phyloP scores from a whole-genome alignment of 1,140 invertebrate genomes.

The Araneus ventricosus region DNA sequence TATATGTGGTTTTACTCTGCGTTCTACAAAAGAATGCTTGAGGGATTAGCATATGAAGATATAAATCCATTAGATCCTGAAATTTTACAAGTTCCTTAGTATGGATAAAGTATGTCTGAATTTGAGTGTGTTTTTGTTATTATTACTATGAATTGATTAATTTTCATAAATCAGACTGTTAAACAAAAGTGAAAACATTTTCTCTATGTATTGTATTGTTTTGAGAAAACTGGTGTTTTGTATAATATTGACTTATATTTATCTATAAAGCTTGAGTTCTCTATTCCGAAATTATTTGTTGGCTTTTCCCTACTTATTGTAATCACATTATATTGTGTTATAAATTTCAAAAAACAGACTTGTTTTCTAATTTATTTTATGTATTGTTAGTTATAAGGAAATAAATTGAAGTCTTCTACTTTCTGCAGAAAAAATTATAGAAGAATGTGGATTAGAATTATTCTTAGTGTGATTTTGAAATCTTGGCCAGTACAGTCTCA shows the following conservation, averaged over 20 bases:
- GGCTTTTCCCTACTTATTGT: neutral
- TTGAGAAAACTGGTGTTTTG: too few relatives aligned
- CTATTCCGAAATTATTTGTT: too few relatives aligned
- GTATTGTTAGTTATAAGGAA: too few relatives aligned
- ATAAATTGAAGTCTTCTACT: neutral
- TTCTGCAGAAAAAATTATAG: conserved; percentile 94
- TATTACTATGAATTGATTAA: too few relatives aligned
- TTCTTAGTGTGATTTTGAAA: conserved; percentile 98
- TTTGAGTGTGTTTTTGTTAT: conserved; percentile 48
- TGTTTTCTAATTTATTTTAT: too few relatives aligned
- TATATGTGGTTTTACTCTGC: conserved; percentile 99
- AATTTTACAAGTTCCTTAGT: conserved; percentile 99
- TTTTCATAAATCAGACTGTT: too few relatives aligned
- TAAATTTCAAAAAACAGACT: too few relatives aligned
- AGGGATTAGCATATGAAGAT: conserved; percentile 98
- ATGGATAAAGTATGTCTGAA: conserved; percentile 82
- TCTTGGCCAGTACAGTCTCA: conserved; percentile 92
- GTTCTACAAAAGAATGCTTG: conserved; percentile 99
- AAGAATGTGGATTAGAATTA: conserved; percentile 97
- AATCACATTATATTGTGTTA: too few relatives aligned
- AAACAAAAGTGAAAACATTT: too few relatives aligned
- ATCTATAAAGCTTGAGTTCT: too few relatives aligned
- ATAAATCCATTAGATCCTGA: conserved; percentile 99
- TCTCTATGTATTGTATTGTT: too few relatives aligned
- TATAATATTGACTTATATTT: too few relatives aligned